phyloP scores from a whole-genome alignment of 2,113 vertebrate genomes.

The Microcebus jonahi region DNA sequence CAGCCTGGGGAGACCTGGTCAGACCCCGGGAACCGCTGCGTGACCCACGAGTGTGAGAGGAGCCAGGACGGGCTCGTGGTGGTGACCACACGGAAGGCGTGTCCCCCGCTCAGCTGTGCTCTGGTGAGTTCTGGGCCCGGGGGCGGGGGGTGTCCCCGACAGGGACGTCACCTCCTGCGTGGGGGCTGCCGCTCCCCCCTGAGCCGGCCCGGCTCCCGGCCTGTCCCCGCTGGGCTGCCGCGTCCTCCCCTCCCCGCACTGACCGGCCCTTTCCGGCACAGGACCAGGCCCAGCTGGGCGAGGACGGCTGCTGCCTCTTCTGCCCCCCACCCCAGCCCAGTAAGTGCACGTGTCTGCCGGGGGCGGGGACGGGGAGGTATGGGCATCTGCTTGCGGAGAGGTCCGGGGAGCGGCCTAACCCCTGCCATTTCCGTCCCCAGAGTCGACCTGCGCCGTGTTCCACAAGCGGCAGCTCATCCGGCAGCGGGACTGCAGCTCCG shows the following conservation, averaged over 20 bases:
- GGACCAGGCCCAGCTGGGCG: constrained; percentile 59
- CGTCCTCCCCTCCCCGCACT: accelerated
- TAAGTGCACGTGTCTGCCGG: neutral
- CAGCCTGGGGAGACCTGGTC: constrained; percentile 83
- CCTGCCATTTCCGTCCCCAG: neutral
- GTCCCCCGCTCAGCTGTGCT: constrained; percentile 71
- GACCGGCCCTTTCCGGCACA: constrained; percentile 38
- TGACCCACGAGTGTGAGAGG: constrained; percentile 79
- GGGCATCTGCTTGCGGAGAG: accelerated
- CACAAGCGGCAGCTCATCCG: constrained; percentile 60
- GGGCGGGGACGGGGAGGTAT: neutral
- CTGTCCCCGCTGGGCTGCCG: accelerated
- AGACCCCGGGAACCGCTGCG: constrained; percentile 75
- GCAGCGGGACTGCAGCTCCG: constrained; percentile 75
- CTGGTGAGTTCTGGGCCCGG: constrained; percentile 72
- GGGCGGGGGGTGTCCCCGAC: accelerated
- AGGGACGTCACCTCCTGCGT: accelerated
- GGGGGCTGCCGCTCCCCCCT: accelerated
- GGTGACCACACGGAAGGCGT: constrained; percentile 70
- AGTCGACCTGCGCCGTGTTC: neutral
- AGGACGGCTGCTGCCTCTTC: constrained; percentile 81
- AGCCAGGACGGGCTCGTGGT: constrained; percentile 46
- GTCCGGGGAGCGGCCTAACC: accelerated
- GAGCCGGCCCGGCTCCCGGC: neutral
- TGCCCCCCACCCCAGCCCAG: accelerated